Conservation (phyloP, 2,797 vertebrate species). For the Eospalax fontanierii region DNA sequence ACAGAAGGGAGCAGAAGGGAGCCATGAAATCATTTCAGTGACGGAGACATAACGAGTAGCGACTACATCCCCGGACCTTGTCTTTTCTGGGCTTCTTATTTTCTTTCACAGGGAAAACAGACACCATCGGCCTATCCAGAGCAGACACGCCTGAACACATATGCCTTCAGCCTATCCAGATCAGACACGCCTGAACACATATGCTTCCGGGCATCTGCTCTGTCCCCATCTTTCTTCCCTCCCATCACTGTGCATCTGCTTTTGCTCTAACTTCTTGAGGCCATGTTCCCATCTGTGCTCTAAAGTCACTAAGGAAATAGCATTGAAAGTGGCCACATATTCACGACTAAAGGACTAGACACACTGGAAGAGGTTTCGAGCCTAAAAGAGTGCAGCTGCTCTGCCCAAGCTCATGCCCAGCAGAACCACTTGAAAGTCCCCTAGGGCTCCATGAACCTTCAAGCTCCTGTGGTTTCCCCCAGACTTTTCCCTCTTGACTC, state of each 20-base stretch:
- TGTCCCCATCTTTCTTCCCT: rapidly evolving
- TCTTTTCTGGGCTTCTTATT: background rate
- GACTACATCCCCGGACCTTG: background rate
- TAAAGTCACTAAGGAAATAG: background rate
- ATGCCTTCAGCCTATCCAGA: background rate
- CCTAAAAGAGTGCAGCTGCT: background rate
- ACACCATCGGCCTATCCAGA: background rate
- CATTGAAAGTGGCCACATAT: background rate
- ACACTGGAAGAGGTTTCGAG: background rate
- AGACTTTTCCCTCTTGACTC: background rate
- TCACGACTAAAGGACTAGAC: background rate
- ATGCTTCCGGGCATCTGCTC: background rate
- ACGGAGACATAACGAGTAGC: background rate
- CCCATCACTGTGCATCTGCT: background rate
- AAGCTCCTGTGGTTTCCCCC: background rate
- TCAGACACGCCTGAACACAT: background rate
- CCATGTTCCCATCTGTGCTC: background rate
- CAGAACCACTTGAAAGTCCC: background rate
- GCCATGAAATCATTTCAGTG: background rate
- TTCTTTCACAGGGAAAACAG: background rate
- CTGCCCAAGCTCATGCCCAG: background rate
- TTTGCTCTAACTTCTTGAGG: background rate
- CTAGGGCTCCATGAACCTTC: rapidly evolving
- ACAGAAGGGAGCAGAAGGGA: background rate
- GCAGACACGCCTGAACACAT: background rate